A percentile compares a stretch with the other conserved stretches of the same genome.
phyloP scores from a whole-genome alignment of 1,140 invertebrate species.

The Schlechtendalia chinensis region DNA sequence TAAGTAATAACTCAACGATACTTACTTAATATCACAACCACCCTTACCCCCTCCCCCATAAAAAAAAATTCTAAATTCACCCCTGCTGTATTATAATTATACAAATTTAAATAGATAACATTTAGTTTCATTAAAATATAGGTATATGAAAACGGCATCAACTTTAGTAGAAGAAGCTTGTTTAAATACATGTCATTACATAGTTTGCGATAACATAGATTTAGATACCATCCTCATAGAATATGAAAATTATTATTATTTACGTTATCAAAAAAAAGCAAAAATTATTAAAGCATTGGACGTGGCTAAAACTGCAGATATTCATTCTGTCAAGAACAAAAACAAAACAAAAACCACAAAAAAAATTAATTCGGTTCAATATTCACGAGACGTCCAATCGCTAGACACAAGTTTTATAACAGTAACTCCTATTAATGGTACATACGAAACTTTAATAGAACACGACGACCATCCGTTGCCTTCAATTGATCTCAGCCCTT shows the following conservation, averaged over 20 bases:
- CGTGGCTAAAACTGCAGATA: constrained; percentile 51
- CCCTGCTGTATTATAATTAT: not conserved
- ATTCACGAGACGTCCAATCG: not conserved
- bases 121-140: not conserved
- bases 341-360: constrained; percentile 43
- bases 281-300: constrained; percentile 67
- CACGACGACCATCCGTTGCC: constrained; percentile 56
- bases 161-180: constrained; percentile 67
- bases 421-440: not conserved
- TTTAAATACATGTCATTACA: constrained; percentile 65
- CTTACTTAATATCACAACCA: too few species aligned
- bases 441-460: not conserved
- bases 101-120: not conserved
- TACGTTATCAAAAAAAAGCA: constrained; percentile 83
- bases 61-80: too few species aligned
- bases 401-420: constrained; percentile 7
- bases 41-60: too few species aligned
- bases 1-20: too few species aligned
- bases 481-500: constrained; percentile 57
- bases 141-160: constrained; percentile 47
- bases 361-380: constrained; percentile 49
- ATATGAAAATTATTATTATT: constrained; percentile 81
- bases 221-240: constrained; percentile 83
- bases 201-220: constrained; percentile 89
- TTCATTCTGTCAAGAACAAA: constrained; percentile 56